Evolutionary conservation across 2,113 vertebrate genomes (phyloP).

Genomic region (Daphoenositta chrysoptera): DNA sequence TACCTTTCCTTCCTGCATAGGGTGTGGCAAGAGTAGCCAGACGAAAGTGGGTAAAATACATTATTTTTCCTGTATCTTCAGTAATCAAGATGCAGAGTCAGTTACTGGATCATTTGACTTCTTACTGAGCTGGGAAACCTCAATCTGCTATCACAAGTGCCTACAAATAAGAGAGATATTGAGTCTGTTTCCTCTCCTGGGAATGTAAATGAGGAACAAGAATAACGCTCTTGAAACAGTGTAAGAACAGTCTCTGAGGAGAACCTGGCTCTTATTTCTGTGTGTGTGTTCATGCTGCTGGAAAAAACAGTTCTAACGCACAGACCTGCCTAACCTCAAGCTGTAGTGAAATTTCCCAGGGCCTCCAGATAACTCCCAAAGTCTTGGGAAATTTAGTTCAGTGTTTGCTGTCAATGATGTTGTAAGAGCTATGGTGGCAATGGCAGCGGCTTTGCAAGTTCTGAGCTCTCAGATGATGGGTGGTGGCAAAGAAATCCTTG

Average conservation of each 20-base stretch:
- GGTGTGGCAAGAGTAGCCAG: neutral
- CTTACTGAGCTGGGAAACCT: constrained; percentile 35
- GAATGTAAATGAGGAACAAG: constrained; percentile 29
- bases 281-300: neutral
- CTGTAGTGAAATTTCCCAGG: neutral
- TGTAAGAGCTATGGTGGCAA: neutral
- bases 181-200: constrained; percentile 4
- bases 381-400: neutral
- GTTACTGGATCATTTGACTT: constrained; percentile 34
- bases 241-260: neutral
- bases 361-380: neutral
- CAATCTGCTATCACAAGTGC: constrained; percentile 29
- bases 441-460: neutral
- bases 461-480: neutral
- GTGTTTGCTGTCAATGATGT: neutral
- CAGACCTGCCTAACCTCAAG: neutral
- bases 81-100: neutral
- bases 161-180: constrained; percentile 18
- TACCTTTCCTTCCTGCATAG: neutral
- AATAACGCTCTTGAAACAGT: neutral
- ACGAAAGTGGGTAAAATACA: neutral
- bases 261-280: neutral
- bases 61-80: constrained; percentile 10
- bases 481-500: neutral
- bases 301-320: neutral